phyloP scores from a whole-genome alignment of 2,888 invertebrate genomes.

The Drosophila colorata region DNA sequence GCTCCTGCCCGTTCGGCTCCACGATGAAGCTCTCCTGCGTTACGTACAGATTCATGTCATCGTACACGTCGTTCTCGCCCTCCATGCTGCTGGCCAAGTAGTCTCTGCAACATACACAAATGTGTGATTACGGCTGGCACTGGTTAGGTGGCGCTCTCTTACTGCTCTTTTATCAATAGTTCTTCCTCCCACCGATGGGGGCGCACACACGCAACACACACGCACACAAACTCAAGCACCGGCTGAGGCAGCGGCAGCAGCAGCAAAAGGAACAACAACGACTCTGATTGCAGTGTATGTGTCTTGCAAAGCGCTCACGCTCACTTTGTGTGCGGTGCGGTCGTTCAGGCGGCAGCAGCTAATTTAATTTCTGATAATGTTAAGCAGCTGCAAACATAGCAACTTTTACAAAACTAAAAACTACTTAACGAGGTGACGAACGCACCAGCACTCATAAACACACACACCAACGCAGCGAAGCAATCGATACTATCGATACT shows the following conservation, averaged over 20 bases:
- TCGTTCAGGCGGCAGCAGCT: background rate
- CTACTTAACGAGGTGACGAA: slow-evolving; percentile 49
- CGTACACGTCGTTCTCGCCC: slow-evolving; percentile 86
- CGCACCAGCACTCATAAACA: slow-evolving; percentile 36
- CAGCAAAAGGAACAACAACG: slow-evolving; percentile 20
- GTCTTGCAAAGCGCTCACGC: slow-evolving; percentile 7
- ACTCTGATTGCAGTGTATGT: slow-evolving; percentile 18
- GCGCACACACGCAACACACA: slow-evolving; percentile 38
- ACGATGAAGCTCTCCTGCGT: slow-evolving; percentile 96
- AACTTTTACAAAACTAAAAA: slow-evolving; percentile 35
- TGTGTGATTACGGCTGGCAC: slow-evolving; percentile 1
- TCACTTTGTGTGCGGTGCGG: slow-evolving; percentile 14
- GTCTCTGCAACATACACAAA: slow-evolving; percentile 17
- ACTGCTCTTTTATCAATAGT: slow-evolving; percentile 40
- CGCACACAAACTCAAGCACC: slow-evolving; percentile 44
- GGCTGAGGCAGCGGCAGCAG: slow-evolving; percentile 25
- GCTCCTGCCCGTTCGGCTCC: slow-evolving; percentile 91
- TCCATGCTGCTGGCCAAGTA: slow-evolving; percentile 46
- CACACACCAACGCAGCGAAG: slow-evolving; percentile 7
- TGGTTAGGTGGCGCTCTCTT: slow-evolving; percentile 1
- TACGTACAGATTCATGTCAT: slow-evolving; percentile 92
- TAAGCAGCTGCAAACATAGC: slow-evolving; percentile 24
- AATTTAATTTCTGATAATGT: slow-evolving; percentile 9
- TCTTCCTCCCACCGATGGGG: slow-evolving; percentile 38
- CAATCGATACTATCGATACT: slow-evolving; percentile 41